phyloP scores from a whole-genome alignment of 2,888 invertebrate species.

The Epinotia nisella region DNA sequence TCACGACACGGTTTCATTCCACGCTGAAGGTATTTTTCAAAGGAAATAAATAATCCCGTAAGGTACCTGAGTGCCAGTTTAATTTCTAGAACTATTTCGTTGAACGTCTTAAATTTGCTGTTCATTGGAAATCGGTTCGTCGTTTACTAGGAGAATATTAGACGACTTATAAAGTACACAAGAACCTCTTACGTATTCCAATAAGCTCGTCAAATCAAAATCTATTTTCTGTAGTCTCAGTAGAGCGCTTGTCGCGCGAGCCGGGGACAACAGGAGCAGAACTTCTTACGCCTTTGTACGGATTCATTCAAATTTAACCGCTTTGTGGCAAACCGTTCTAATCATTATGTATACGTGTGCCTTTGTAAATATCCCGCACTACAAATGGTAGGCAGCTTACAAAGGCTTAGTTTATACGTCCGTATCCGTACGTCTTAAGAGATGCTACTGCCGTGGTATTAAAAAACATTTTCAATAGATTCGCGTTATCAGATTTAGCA shows the following conservation, averaged over 20 bases:
- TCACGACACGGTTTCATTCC: background rate
- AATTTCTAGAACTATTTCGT: slow-evolving; percentile 20
- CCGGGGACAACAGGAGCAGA: slow-evolving; percentile 43
- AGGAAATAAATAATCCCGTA: background rate
- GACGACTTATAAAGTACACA: slow-evolving; percentile 34
- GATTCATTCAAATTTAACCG: slow-evolving; percentile 42
- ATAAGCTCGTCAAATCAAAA: slow-evolving; percentile 43
- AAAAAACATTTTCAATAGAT: too few relatives aligned
- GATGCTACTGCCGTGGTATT: too few relatives aligned
- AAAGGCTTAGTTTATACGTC: slow-evolving; percentile 10
- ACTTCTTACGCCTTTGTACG: slow-evolving; percentile 41
- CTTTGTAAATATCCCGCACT: slow-evolving; percentile 22
- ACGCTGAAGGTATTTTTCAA: background rate
- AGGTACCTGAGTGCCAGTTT: background rate
- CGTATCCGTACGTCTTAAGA: background rate
- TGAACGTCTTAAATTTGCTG: slow-evolving; percentile 37
- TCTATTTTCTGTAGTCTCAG: slow-evolving; percentile 36
- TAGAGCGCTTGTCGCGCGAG: slow-evolving; percentile 28
- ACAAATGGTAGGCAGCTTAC: slow-evolving; percentile 17
- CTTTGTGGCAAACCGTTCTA: slow-evolving; percentile 38
- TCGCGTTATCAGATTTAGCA: too few relatives aligned
- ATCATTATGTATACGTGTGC: slow-evolving; percentile 31
- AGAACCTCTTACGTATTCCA: slow-evolving; percentile 27
- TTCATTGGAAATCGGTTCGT: slow-evolving; percentile 48
- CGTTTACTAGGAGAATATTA: slow-evolving; percentile 30